Base-by-base conservation (phyloP, 2,113 vertebrate species). In the Progne subis region DNA sequence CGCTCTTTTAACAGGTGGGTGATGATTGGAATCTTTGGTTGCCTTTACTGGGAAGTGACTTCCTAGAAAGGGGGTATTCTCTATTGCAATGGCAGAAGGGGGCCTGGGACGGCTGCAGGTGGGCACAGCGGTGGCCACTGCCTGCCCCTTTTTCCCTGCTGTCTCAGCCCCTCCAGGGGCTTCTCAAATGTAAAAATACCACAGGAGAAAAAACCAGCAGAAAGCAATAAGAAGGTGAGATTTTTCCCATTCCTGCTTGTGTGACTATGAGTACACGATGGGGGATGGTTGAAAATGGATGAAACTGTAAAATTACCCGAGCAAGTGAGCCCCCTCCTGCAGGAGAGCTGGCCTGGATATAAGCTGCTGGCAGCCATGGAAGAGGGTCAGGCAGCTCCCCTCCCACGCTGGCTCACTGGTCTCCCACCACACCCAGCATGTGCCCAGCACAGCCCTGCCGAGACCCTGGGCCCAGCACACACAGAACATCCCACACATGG, bases 401-500 rank as follows among this genome's bases (percentile, higher is more conserved):
- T 59, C 18, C 26, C 26, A 43, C 39, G 4, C 41, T 3, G 11
- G 19, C 8, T 14, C 7, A 2, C 60, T 9, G 28, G 0, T 41
- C 18, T 37, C 65, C 60, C 80, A 50, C 4, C 3, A 1, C 50
- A 46, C 37, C 12, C 8, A 16, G 31, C 17, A 4, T 0, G 2
- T 14, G 43, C 14, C 32, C 12, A 4, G 32, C 2, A 46, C 52
- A 56, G 64, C 57, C 44, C 34, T 0, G 0, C 23, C 0, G 4
- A 14, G 49, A 28, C 17, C 41, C 46, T 0, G 0, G 5, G 28
- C 23, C 9, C 2, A 2, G 44, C 32, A 37, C 25, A 50, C 47
- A 32, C 25, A n/a, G 7, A 34, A 29, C 0, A 0, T 49, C 61
- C 83, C 93, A 31, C 2, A 1, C 34, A 9, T 0, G 0, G 34